Evolutionary conservation across 2,113 vertebrate species (phyloP).

Genomic region (Lagopus muta): DNA sequence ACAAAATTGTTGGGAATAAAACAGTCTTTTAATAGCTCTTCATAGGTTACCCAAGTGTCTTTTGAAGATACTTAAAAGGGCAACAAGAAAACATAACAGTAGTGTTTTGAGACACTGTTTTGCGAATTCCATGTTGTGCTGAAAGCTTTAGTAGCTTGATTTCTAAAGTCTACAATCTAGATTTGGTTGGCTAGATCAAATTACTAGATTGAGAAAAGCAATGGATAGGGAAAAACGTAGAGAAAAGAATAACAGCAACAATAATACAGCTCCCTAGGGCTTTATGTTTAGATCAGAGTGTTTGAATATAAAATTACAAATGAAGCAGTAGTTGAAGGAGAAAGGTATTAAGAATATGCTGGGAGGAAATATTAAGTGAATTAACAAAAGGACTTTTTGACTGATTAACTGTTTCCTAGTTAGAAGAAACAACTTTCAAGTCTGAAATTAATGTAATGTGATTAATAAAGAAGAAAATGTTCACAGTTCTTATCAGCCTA

Average conservation of each 20-base stretch:
- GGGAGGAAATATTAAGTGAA: neutral
- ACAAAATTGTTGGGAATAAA: neutral
- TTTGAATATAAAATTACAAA: constrained; percentile 14
- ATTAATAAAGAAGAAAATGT: constrained; percentile 36
- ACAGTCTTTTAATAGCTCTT: neutral
- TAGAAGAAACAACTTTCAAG: constrained; percentile 23
- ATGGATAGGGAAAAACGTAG: neutral
- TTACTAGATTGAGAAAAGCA: neutral
- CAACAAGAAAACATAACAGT: neutral
- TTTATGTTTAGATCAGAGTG: neutral
- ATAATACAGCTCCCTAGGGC: constrained; percentile 1
- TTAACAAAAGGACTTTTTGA: constrained; percentile 23
- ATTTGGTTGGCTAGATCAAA: constrained; percentile 29
- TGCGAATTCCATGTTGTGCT: neutral
- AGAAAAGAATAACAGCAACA: constrained; percentile 20
- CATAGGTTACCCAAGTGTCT: neutral
- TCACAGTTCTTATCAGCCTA: neutral
- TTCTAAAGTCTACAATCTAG: neutral
- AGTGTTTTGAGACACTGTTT: neutral
- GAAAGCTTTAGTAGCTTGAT: neutral
- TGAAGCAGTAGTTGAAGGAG: constrained; percentile 17
- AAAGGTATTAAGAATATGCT: constrained; percentile 8
- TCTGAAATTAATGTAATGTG: neutral
- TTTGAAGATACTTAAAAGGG: neutral
- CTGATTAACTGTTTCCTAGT: constrained; percentile 15